Evolutionary conservation across 2,888 invertebrate genomes (phyloP).

Genomic region (Drosophila lutescens): DNA sequence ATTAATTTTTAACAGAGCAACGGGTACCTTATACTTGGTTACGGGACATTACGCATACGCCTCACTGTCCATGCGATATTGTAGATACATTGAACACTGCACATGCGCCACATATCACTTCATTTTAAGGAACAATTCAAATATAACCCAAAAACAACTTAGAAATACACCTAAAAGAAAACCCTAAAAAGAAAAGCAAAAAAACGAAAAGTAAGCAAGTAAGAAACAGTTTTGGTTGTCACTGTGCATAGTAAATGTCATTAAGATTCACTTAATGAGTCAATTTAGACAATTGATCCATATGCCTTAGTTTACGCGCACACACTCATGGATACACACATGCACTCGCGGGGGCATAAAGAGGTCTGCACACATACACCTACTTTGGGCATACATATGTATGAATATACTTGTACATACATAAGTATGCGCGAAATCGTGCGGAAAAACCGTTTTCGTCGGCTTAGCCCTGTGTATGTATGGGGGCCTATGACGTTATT

Average conservation of each 20-base stretch:
- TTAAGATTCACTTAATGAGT: conserved; percentile 79
- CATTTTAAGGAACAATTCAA: background rate
- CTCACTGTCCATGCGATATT: no score
- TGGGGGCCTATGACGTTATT: conserved; percentile 56
- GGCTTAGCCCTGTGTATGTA: conserved; percentile 9
- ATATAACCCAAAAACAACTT: conserved; percentile 19
- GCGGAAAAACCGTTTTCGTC: conserved; percentile 45
- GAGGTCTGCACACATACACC: conserved; percentile 6
- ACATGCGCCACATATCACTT: conserved; percentile 15
- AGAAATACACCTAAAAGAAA: conserved; percentile 41
- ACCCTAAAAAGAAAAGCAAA: background rate
- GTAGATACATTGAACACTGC: conserved; percentile 3
- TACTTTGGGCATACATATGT: conserved; percentile 5
- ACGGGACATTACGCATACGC: background rate
- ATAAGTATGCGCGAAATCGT: conserved; percentile 42
- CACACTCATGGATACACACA: conserved; percentile 51
- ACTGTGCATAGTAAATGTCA: conserved; percentile 76
- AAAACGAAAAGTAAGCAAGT: conserved; percentile 7
- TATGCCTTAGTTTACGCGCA: conserved; percentile 75
- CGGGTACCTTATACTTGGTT: background rate
- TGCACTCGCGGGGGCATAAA: conserved; percentile 10
- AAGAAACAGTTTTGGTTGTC: conserved; percentile 38
- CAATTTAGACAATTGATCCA: conserved; percentile 79
- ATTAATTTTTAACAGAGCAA: no score
- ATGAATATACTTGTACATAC: conserved; percentile 28